Conservation (phyloP, 1,140 invertebrate genomes). For the Caenorhabditis briggsae region DNA sequence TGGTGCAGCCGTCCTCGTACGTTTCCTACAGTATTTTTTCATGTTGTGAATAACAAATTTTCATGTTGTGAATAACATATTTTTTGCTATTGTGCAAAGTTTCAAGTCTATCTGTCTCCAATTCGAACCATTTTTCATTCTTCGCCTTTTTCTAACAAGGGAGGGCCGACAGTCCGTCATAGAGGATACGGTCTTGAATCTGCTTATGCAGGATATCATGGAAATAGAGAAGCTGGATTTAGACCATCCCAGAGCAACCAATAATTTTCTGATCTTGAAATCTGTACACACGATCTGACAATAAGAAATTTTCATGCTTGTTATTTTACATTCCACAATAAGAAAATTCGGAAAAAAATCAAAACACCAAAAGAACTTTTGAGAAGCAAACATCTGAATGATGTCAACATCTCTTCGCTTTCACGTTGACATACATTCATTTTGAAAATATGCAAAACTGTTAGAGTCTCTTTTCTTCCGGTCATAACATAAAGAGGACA, state of each 20-base stretch:
- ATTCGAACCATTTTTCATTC: too few relatives aligned
- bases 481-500: not conserved
- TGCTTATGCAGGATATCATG: conserved; percentile 26
- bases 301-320: not conserved
- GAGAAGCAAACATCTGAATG: not conserved
- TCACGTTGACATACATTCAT: not conserved
- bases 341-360: too few relatives aligned
- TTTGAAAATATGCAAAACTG: not conserved
- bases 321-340: too few relatives aligned
- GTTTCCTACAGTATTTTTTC: too few relatives aligned
- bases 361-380: not conserved
- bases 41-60: too few relatives aligned
- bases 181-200: conserved; percentile 40
- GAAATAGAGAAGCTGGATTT: conserved; percentile 43
- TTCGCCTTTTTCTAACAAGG: too few relatives aligned
- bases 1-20: too few relatives aligned
- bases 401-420: too few relatives aligned
- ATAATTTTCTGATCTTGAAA: not conserved
- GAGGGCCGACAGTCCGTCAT: not conserved
- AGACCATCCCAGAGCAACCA: not conserved
- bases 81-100: too few relatives aligned
- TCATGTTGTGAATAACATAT: too few relatives aligned
- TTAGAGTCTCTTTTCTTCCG: not conserved
- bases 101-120: too few relatives aligned
- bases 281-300: conserved; percentile 26